Base-by-base conservation (phyloP, 2,113 vertebrate species). In the Mesitornis unicolor region DNA sequence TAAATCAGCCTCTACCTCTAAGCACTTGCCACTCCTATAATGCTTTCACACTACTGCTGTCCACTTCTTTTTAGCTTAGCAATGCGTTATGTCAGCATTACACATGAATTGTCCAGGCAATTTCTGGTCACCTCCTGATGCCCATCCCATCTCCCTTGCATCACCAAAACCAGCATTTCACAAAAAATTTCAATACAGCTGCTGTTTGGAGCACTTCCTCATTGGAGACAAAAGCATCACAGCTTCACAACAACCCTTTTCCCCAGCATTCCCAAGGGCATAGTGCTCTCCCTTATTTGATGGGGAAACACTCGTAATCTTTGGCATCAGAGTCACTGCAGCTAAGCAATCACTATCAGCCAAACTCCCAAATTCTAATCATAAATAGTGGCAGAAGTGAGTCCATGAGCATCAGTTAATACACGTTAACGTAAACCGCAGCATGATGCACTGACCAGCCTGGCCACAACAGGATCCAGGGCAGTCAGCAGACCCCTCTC, bases 211-310 rank as follows among this genome's bases (percentile, higher is more conserved):
- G 14, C 19, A 57, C 21, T 73, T 75, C 28, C 54, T 53, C 56
- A 48, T 21, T 20, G 68, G 50, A 48, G 22, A 40, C 22, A 48
- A 47, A 84, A 61, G 17, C 31, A 36, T 31, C 61, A 31, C 29
- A 35, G 57, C 31, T 68, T 71, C 56, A 22, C 2, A 25, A 53
- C 26, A 31, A 43, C 15, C 29, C 18, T 60, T 45, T 48, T 36
- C 14, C 38, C 22, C 22, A n/a, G n/a, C 5, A 3, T 35, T 70
- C 31, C 51, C 35, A 31, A 40, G 21, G 36, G 33, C 4, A 3
- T 2, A 61, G 15, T 0, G 0, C 17, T 36, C 22, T 42, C 31
- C 28, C 8, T n/a, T 61, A 2, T 36, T 25, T 12, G 22, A 71
- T 9, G 10, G 24, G 6, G 35, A 56, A 84, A 53, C 31, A 7